Base-by-base conservation (phyloP, 2,113 vertebrate species). In the Myodes glareolus region DNA sequence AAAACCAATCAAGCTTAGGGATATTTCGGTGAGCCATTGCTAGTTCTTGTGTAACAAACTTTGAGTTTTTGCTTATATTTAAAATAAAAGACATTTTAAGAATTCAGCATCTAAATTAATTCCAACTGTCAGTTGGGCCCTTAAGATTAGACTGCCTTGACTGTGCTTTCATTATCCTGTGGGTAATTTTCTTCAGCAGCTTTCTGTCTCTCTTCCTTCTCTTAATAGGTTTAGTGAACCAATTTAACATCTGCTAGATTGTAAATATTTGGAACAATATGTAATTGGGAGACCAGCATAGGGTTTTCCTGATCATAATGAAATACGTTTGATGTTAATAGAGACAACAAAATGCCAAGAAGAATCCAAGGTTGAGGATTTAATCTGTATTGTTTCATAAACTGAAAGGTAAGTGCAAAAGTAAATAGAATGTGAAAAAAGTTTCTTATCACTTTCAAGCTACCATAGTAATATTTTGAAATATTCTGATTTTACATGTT, bases 101-200 rank as follows among this genome's bases (percentile, higher is more conserved):
- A 96, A 96, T 67, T 88, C 61, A 68, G 31, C 95, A 90, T 94
- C 61, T 94, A 86, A 95, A 87, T 97, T 92, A 92, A 95, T 96
- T 97, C 61, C 87, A 91, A 87, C 36, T 72, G 90, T 39, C 25
- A 77, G 45, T 78, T 52, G 92, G 76, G 82, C 52, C 36, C 3
- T 2, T 81, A 72, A 63, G 67, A 77, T 92, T 72, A 95, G 70
- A 80, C 70, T 72, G 61, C 27, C 13, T 52, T 94, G 33, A 50
- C 65, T 80, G 9, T 70, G 50, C 63, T 96, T 96, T 88, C n/a
- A 47, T 63, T 94, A 39, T 52, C 58, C 78, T 95, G n/a, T 92
- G 50, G 39, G 21, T 91, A 93, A 94, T 97, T 95, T 94, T 96
- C 88, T 73, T 92, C 47, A 86, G 65, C 91, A 94, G 95, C 90